Base-by-base conservation (phyloP, 2,888 invertebrate species). In the Pseudanteris insignis region DNA sequence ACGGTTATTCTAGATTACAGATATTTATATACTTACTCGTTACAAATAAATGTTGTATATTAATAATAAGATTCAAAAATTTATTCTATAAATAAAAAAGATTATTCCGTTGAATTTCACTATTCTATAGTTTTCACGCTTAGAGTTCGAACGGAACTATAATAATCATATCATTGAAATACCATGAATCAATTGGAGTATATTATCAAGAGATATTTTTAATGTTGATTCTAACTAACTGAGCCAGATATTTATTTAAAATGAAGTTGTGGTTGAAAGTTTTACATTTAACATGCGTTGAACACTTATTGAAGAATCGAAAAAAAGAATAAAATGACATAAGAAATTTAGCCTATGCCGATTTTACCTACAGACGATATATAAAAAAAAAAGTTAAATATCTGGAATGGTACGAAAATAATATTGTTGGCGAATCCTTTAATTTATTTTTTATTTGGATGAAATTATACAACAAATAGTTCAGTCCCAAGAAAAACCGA, bases 141-240 rank as follows among this genome's bases (percentile, higher is more conserved):
- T 50, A 9, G 28, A 21, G 24, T 38, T 28, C 29, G 36, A 13
- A 55, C 24, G 41, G 8, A 48, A 47, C 41, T 36, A 48, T 24
- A 47, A 47, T 41, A 40, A 48, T 55, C 55, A 55, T 55, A 55
- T 55, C 55, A 55, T 43, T 48, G 33, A 48, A 12, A 25, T 43
- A 57, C 41, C 37, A 30, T 14, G 11, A 48, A 57, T 48, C 48
- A 21, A 48, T 57, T 57, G 43, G 48, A 57, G 33, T 47, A 47
- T 47, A 57, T 44, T 50, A 58, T 51, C 50, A 46, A 58, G 58
- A 51, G 12, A 40, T 58, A 58, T 58, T 51, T 58, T 58, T n/a
- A 58, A 58, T 32, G 58, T 58, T 58, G 40, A 46, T 11, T n/a
- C 40, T 34, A 48, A 34, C 32, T 1, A 44, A 33, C 50, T 38